Base-by-base conservation (phyloP, 2,797 vertebrate genomes). In the Tragelaphus eurycerus region DNA sequence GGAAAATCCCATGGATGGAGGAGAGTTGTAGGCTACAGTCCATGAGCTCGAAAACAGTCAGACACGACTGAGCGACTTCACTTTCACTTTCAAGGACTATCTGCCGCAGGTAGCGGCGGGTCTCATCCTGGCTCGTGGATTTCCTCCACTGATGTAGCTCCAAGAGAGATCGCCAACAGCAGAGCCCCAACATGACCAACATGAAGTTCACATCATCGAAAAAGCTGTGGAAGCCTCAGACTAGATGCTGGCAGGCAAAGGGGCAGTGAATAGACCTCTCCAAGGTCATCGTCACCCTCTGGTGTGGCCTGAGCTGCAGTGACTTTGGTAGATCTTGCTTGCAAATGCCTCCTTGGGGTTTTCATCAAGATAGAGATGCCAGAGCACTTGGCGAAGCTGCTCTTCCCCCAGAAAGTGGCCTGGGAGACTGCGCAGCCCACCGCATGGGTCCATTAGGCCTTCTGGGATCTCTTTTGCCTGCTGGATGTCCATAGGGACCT, bases 281-380 rank as follows among this genome's bases (percentile, higher is more conserved):
- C 19, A 99, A 99, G 92, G 99, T 99, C 99, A 99, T 99, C 97
- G 99, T 99, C 98, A 99, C 99, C 97, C 99, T 99, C 99, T 99
- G 99, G 97, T 99, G 99, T 16, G 98, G 99, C 97, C 99, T 99
- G 93, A 99, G 98, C 64, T 99, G 99, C 98, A 99, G 98, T 1
- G 99, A 98, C 97, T 99, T 99, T 43, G 99, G 99, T 67, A 99
- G 27, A 99, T 99, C 98, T 99, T 99, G 0, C 99, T 99, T 0
- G 99, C 99, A 93, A 99, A 99, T 7, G 99, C 99, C 96, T 99
- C 99, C 38, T 99, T 98, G 12, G 98, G 99, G 91, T 99, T 99
- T 96, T 98, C 25, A 48, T 99, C 99, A 0, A 99, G 48, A 99
- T 99, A 0, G 99, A 99, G 96, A 99, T 99, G 97, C 99, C 99